Evolutionary conservation across 1,140 invertebrate genomes (phyloP).

Genomic region (Ephestia elutella): DNA sequence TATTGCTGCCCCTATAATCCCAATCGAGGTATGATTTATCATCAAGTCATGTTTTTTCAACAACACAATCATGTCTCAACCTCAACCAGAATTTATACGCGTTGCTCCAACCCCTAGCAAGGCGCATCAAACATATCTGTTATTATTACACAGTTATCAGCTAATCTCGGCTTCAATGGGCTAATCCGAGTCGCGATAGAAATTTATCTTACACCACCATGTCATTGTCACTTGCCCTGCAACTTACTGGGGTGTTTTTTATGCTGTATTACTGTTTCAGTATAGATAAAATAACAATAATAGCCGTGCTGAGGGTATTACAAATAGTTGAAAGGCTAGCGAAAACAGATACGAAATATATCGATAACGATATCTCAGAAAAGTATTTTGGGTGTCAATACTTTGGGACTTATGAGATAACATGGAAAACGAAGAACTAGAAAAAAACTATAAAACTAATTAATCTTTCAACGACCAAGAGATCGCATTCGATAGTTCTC

Average conservation of each 20-base stretch:
- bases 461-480: no score
- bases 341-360: neutral
- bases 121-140: conserved; percentile 49
- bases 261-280: no score
- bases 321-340: neutral
- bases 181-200: conserved; percentile 68
- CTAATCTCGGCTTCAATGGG: conserved; percentile 68
- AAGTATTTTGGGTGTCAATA: no score
- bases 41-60: neutral
- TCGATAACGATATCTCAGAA: no score
- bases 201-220: conserved; percentile 61
- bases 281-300: neutral
- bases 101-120: conserved; percentile 30
- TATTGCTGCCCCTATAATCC: no score
- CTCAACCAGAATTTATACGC: conserved; percentile 15
- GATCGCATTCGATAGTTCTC: no score
- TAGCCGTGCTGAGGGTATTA: neutral
- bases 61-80: neutral
- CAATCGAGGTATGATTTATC: no score
- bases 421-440: no score
- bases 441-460: no score
- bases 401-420: no score
- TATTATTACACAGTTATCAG: conserved; percentile 71
- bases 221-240: conserved; percentile 53
- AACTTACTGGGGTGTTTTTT: conserved; percentile 12